Percentiles rank a stretch among this genome's conserved stretches.
Evolutionary conservation across 2,888 invertebrate species (phyloP).

Genomic region (Archips crataeganus): DNA sequence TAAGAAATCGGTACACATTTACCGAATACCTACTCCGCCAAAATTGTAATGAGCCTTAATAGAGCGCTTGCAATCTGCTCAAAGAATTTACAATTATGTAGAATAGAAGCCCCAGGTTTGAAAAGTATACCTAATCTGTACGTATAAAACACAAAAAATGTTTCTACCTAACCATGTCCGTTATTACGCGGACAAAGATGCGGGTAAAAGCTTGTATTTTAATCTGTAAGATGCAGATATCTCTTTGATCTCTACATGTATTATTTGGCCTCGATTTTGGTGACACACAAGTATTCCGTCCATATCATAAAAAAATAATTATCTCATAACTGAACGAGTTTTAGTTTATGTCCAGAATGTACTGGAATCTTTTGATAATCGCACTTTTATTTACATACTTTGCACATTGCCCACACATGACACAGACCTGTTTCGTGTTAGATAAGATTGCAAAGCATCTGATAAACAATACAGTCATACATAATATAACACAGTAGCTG

Average conservation of each 20-base stretch:
- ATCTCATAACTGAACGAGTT: background rate
- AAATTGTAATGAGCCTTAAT: no score
- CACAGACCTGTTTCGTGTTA: constrained; percentile 10
- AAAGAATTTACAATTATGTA: no score
- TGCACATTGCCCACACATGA: constrained; percentile 9
- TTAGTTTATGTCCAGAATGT: constrained; percentile 9
- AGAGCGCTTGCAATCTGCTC: no score
- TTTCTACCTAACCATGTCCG: no score
- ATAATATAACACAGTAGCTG: background rate
- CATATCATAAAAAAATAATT: constrained; percentile 1
- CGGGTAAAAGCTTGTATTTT: no score
- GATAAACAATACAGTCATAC: constrained; percentile 9
- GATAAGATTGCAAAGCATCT: constrained; percentile 27
- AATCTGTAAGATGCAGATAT: background rate
- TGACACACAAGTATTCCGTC: background rate
- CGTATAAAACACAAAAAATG: no score
- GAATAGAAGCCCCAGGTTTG: no score
- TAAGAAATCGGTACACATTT: no score
- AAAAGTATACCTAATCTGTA: no score
- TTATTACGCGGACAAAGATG: no score
- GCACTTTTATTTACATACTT: constrained; percentile 7
- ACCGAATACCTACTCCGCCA: no score
- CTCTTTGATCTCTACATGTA: no score
- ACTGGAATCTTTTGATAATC: constrained; percentile 10
- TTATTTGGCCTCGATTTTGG: background rate